Evolutionary conservation across 2,113 vertebrate genomes (phyloP).

Genomic region (Mus pahari): DNA sequence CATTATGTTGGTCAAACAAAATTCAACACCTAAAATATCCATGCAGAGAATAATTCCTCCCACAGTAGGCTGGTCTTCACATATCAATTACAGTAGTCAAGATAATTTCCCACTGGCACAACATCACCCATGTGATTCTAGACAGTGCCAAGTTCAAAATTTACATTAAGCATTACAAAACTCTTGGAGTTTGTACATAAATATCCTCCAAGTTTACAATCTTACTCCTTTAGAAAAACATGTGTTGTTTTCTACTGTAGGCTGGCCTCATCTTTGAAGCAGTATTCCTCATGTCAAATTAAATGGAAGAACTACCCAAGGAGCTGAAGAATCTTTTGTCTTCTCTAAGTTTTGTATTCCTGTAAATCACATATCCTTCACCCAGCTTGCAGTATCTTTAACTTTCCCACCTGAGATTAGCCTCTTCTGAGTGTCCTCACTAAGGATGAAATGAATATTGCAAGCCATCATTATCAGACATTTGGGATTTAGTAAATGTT

Average conservation of each 20-base stretch:
- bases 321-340: not conserved
- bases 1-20: too few relatives aligned
- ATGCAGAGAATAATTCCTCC: too few relatives aligned
- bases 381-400: not conserved
- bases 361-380: not conserved
- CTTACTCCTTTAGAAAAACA: not conserved
- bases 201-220: not conserved
- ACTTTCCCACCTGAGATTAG: not conserved
- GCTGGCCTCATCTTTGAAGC: not conserved
- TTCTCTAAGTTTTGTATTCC: not conserved
- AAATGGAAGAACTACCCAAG: too few relatives aligned
- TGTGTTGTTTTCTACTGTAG: not conserved
- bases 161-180: not conserved
- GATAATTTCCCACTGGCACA: not conserved
- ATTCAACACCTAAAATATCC: too few relatives aligned
- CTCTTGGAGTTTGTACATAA: not conserved
- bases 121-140: not conserved
- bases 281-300: not conserved
- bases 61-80: not conserved
- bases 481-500: not conserved
- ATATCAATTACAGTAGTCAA: not conserved
- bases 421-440: not conserved
- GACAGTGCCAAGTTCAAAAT: not conserved
- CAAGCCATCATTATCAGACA: not conserved
- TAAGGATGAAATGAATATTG: not conserved